Evolutionary conservation across 2,113 vertebrate species (phyloP).

Genomic region (Cyphomyrus plagiostoma): DNA sequence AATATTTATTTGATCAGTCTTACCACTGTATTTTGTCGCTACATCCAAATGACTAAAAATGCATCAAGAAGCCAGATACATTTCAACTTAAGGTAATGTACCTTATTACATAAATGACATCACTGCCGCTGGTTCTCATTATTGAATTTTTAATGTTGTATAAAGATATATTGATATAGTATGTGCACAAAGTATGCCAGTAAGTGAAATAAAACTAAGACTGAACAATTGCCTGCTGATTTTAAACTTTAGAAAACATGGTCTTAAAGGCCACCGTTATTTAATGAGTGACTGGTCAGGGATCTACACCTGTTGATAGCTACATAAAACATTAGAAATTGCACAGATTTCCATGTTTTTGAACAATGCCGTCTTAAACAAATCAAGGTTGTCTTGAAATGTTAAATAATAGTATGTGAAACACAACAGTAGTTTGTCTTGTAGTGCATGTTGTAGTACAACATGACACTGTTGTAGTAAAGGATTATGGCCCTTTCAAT

Average conservation of each 20-base stretch:
- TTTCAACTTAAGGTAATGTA: neutral
- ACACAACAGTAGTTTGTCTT: neutral
- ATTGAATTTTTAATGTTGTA: neutral
- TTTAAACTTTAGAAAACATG: neutral
- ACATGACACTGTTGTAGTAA: neutral
- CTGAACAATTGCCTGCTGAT: neutral
- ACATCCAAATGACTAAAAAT: neutral
- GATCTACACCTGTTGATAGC: neutral
- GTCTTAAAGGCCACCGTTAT: neutral
- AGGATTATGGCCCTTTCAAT: neutral
- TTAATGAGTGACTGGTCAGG: neutral
- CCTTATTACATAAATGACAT: neutral
- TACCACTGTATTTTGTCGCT: neutral
- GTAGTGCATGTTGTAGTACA: neutral
- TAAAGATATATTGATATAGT: neutral
- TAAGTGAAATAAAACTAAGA: neutral
- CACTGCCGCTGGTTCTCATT: neutral
- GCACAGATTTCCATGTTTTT: neutral
- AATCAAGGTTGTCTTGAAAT: neutral
- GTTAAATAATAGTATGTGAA: neutral
- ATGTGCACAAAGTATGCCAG: neutral
- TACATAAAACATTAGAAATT: neutral
- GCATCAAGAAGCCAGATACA: slow-evolving; percentile 7
- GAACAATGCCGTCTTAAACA: neutral
- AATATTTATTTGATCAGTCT: neutral